Percentiles rank a stretch among this genome's conserved stretches.
These are phyloP conservation scores for Drosophila planitibia DNA, from an alignment of 2,888 invertebrate genomes.

Conservation along the genomic window DNA sequence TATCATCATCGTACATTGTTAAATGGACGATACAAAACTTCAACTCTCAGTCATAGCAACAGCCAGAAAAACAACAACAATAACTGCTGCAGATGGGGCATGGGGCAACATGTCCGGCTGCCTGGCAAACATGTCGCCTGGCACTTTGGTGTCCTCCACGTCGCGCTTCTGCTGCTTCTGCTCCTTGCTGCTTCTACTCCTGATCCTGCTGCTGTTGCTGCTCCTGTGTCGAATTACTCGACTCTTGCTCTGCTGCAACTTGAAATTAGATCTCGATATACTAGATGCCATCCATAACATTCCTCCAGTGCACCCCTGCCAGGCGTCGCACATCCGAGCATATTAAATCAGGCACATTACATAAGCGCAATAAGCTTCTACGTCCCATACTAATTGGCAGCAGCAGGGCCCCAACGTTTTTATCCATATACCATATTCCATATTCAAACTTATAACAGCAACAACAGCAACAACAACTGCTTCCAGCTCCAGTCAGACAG, in stretches of 20 bases:
- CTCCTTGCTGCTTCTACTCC: conserved; percentile 11
- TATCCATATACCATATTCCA: conserved; percentile 13
- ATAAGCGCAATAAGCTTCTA: conserved; percentile 18
- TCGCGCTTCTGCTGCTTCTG: conserved; percentile 16
- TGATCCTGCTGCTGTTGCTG: conserved; percentile 3
- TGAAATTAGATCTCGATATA: conserved; percentile 61
- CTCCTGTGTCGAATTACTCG: conserved; percentile 46
- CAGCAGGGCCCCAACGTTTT: conserved; percentile 4
- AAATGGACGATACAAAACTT: conserved; percentile 81
- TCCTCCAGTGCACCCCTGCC: background rate
- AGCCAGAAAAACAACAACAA: conserved; percentile 3
- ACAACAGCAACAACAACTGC: background rate
- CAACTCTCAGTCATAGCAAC: conserved; percentile 35
- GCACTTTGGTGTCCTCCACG: conserved; percentile 49
- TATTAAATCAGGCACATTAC: conserved; percentile 25
- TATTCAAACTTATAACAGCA: conserved; percentile 25
- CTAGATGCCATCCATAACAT: background rate
- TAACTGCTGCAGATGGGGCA: background rate
- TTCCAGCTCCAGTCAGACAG: conserved; percentile 23
- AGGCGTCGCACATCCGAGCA: background rate
- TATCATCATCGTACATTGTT: conserved; percentile 74
- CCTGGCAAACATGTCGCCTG: conserved; percentile 62
- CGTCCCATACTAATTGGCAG: conserved; percentile 44
- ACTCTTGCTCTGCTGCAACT: conserved; percentile 48
- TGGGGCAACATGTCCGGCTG: conserved; percentile 49